phyloP scores from a whole-genome alignment of 2,113 vertebrate genomes.

The Lepus europaeus region DNA sequence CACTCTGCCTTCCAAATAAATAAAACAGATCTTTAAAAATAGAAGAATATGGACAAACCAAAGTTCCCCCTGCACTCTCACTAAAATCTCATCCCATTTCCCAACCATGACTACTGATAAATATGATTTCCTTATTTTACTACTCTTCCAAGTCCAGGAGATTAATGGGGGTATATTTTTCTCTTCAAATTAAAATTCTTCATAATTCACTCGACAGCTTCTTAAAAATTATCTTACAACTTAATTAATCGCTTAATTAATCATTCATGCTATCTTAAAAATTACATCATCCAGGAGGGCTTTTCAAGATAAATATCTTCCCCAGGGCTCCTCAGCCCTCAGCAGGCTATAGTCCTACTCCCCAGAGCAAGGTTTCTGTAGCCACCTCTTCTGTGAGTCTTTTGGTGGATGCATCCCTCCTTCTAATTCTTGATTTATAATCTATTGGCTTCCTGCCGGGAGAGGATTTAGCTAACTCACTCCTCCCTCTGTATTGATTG shows the following conservation, averaged over 20 bases:
- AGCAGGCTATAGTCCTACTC: neutral
- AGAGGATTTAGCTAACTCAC: constrained; percentile 49
- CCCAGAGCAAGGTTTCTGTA: neutral
- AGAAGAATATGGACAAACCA: neutral
- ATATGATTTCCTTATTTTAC: neutral
- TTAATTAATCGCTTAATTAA: constrained; percentile 41
- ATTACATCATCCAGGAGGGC: neutral
- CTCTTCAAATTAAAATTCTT: constrained; percentile 41
- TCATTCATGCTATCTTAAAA: constrained; percentile 15
- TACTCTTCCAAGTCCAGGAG: neutral
- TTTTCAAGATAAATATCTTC: neutral
- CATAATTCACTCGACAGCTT: constrained; percentile 34
- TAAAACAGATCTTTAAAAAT: no score
- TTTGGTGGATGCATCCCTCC: neutral
- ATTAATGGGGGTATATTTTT: constrained; percentile 18
- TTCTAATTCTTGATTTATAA: constrained; percentile 65
- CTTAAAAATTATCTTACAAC: constrained; percentile 1
- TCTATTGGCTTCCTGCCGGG: constrained; percentile 61
- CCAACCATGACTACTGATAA: neutral
- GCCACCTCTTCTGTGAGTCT: neutral
- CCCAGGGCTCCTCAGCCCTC: neutral
- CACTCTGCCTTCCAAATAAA: no score
- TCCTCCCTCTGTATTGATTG: constrained; percentile 45
- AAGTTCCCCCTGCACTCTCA: neutral
- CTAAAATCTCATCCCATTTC: neutral